phyloP scores from a whole-genome alignment of 2,113 vertebrate species.

The Pseudopipra pipra region DNA sequence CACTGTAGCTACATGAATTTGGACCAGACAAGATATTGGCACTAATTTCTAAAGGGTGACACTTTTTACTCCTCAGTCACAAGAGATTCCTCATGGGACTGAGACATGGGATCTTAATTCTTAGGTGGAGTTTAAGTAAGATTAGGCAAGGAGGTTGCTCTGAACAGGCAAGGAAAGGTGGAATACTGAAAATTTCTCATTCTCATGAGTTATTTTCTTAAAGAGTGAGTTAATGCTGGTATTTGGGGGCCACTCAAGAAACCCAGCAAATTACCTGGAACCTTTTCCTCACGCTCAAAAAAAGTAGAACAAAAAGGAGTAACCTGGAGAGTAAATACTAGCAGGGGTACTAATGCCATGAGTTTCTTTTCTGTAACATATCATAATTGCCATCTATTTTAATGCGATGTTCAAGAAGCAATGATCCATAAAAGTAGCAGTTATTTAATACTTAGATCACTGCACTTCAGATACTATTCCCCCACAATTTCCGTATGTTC shows the following conservation, averaged over 20 bases:
- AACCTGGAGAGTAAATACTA: background rate
- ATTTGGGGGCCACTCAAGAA: background rate
- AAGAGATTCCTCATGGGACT: background rate
- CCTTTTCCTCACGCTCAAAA: background rate
- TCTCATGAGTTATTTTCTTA: background rate
- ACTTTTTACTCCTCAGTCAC: background rate
- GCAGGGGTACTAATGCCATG: background rate
- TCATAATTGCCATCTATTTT: background rate
- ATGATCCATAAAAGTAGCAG: background rate
- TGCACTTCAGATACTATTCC: background rate
- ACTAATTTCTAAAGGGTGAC: background rate
- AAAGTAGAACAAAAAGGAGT: background rate
- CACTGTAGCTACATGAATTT: background rate
- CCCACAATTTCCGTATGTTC: background rate
- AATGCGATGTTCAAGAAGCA: background rate
- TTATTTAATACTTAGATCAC: slow-evolving; percentile 20
- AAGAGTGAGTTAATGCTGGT: background rate
- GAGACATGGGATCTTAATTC: background rate
- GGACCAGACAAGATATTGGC: background rate
- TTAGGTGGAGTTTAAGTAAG: background rate
- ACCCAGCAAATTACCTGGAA: background rate
- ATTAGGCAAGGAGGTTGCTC: background rate
- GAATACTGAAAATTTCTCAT: background rate
- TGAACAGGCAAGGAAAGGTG: background rate
- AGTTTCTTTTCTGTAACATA: background rate